These are phyloP conservation scores for Thamnophis sirtalis DNA, from an alignment of 2,113 vertebrate species.

Conservation along the genomic window DNA sequence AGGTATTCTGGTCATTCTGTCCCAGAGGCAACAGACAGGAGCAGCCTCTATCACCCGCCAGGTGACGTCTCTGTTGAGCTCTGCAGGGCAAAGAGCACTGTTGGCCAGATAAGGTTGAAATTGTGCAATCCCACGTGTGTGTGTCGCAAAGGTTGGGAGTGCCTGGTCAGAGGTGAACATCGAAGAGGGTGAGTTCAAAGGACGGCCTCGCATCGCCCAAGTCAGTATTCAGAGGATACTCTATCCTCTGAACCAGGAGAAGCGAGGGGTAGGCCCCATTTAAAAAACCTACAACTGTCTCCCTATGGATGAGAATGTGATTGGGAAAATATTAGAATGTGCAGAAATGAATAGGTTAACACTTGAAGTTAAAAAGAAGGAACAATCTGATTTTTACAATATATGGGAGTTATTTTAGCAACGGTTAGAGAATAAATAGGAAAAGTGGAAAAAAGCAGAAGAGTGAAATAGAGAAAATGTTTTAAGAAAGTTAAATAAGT, in stretches of 20 bases:
- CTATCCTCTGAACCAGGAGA: slow-evolving; percentile 36
- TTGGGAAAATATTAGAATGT: no score
- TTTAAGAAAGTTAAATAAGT: no score
- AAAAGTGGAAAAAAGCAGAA: no score
- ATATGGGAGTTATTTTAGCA: no score
- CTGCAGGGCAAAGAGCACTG: slow-evolving; percentile 58
- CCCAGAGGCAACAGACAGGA: slow-evolving; percentile 34
- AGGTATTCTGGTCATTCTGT: slow-evolving; percentile 37
- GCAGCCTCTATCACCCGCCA: slow-evolving; percentile 46
- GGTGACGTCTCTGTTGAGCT: slow-evolving; percentile 41
- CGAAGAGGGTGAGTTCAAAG: slow-evolving; percentile 37
- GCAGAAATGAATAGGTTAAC: no score
- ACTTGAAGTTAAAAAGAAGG: no score
- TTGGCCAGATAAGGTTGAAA: slow-evolving; percentile 43
- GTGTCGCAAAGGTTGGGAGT: slow-evolving; percentile 32
- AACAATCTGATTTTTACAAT: no score
- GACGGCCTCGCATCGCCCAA: slow-evolving; percentile 22
- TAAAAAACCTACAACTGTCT: background rate
- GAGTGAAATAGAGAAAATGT: no score
- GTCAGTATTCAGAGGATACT: no score
- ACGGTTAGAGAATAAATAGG: no score
- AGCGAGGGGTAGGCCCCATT: background rate
- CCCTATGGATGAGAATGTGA: no score
- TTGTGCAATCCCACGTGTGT: slow-evolving; percentile 52
- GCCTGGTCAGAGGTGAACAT: slow-evolving; percentile 56